These are phyloP conservation scores for Ophonus ardosiacus DNA, from an alignment of 2,888 invertebrate genomes.

Conservation along the genomic window DNA sequence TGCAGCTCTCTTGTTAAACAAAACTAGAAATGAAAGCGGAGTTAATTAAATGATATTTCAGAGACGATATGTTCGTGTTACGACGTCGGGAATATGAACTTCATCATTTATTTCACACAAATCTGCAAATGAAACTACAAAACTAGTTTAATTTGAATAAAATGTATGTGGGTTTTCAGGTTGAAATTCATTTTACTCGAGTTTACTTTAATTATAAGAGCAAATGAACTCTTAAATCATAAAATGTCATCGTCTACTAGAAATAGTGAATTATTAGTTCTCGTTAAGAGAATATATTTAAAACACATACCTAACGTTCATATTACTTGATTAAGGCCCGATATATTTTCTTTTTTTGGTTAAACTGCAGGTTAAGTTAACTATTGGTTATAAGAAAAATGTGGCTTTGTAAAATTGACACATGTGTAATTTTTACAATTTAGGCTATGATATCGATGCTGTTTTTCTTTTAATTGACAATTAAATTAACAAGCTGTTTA, in stretches of 20 bases:
- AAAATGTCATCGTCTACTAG: neutral
- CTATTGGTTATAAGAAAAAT: no score
- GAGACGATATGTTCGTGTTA: neutral
- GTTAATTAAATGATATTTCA: conserved; percentile 30
- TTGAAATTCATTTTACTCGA: conserved; percentile 5
- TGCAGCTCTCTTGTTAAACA: conserved; percentile 7
- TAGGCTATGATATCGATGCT: no score
- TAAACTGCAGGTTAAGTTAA: no score
- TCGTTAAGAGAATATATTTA: neutral
- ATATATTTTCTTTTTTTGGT: no score
- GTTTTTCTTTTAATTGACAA: no score
- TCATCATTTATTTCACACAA: neutral
- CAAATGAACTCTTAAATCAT: neutral
- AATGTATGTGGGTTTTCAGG: conserved; percentile 17
- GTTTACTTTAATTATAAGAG: neutral
- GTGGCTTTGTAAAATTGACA: no score
- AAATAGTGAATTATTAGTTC: neutral
- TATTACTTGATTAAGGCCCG: neutral
- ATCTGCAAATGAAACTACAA: conserved; percentile 9
- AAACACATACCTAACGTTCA: neutral
- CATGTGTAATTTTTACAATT: no score
- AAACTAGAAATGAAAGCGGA: conserved; percentile 16
- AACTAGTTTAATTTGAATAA: conserved; percentile 12
- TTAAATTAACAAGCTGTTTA: no score
- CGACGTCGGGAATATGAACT: conserved; percentile 3